Conservation (phyloP, 2,888 invertebrate genomes). For the Xylocampa areola region DNA sequence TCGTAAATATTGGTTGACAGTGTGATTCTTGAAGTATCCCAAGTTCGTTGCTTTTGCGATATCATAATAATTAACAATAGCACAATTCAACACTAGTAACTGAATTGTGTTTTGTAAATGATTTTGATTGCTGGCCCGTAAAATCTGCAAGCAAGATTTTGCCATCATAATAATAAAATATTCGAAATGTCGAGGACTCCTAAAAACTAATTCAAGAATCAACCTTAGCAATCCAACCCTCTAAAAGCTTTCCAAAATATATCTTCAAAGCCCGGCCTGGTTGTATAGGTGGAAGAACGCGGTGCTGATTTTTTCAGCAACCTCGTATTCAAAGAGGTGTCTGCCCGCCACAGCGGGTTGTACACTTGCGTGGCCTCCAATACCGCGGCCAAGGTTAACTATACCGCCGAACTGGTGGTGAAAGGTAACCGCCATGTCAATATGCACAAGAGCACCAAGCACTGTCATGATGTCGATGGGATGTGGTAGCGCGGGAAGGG, state of each 20-base stretch:
- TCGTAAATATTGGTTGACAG: too few species aligned
- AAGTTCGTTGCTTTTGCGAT: too few species aligned
- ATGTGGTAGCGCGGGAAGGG: conserved; percentile 44
- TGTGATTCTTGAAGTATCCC: conserved; percentile 17
- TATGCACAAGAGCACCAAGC: conserved; percentile 67
- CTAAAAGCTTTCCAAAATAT: conserved; percentile 18
- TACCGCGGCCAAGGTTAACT: conserved; percentile 93
- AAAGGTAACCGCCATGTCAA: conserved; percentile 89
- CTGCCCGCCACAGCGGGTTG: conserved; percentile 92
- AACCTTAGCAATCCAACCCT: conserved; percentile 1
- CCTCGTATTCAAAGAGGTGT: conserved; percentile 93
- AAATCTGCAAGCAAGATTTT: too few species aligned
- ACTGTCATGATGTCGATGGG: conserved; percentile 47
- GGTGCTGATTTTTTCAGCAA: conserved; percentile 94
- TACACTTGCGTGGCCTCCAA: conserved; percentile 94
- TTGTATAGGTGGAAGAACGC: conserved; percentile 91
- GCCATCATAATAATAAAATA: too few species aligned
- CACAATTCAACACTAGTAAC: too few species aligned
- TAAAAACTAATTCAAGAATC: neutral
- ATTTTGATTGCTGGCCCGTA: too few species aligned
- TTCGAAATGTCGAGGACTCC: too few species aligned
- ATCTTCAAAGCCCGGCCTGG: conserved; percentile 58
- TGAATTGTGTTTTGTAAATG: too few species aligned
- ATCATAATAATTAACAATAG: too few species aligned
- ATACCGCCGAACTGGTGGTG: conserved; percentile 93